phyloP scores from a whole-genome alignment of 2,797 vertebrate species.

The Typhlichthys eigenmanni region DNA sequence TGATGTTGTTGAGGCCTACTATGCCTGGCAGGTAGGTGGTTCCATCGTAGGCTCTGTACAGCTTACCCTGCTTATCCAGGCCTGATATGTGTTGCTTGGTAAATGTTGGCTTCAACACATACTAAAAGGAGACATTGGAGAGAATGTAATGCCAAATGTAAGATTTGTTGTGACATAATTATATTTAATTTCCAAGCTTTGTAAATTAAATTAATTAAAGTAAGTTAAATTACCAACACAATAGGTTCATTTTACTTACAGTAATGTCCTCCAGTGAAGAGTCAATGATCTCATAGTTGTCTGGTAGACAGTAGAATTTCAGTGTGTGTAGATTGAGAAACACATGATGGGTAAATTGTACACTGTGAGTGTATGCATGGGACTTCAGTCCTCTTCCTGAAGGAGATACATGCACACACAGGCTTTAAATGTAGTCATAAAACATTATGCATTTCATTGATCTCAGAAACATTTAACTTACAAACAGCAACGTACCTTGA shows the following conservation, averaged over 20 bases:
- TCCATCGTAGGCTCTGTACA: conserved; percentile 93
- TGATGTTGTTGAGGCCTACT: conserved; percentile 97
- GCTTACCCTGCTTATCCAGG: conserved; percentile 93
- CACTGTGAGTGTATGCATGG: conserved; percentile 95
- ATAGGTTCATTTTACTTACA: conserved; percentile 60
- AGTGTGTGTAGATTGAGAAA: conserved; percentile 96
- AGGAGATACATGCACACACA: conserved; percentile 14
- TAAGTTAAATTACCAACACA: neutral
- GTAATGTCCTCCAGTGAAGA: conserved; percentile 97
- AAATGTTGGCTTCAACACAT: conserved; percentile 95
- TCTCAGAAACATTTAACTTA: neutral
- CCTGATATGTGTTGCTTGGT: conserved; percentile 89
- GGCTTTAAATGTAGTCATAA: neutral
- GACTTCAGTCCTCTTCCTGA: conserved; percentile 93
- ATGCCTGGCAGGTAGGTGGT: conserved; percentile 96
- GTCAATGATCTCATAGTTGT: conserved; percentile 98
- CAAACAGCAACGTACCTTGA: conserved; percentile 79
- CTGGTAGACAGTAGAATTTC: conserved; percentile 96
- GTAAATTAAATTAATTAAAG: neutral
- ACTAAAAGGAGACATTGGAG: conserved; percentile 72
- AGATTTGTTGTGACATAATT: too few species aligned
- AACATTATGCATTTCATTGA: neutral
- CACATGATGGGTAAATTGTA: conserved; percentile 94
- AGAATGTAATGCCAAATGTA: too few species aligned
- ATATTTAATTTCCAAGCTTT: neutral